Conservation (phyloP, 2,113 vertebrate genomes). For the Arizona elegans region DNA sequence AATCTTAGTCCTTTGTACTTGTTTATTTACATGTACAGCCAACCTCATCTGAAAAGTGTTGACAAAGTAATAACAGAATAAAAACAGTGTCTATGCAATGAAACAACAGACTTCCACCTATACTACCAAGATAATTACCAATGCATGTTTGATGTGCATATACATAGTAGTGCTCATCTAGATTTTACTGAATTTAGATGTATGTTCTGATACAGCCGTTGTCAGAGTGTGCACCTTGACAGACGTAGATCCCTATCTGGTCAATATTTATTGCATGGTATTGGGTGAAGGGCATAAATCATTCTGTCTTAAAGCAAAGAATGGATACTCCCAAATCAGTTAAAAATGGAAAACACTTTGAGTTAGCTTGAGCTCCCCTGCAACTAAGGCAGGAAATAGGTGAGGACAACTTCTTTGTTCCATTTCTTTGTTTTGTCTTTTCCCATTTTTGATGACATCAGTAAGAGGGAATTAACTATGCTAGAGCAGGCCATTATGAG, state of each 20-base stretch:
- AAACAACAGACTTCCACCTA: background rate
- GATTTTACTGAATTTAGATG: background rate
- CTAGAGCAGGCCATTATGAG: background rate
- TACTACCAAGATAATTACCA: background rate
- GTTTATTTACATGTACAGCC: background rate
- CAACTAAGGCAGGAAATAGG: background rate
- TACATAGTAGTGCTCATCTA: background rate
- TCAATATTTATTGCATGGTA: background rate
- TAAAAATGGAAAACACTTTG: background rate
- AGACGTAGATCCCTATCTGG: background rate
- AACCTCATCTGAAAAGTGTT: background rate
- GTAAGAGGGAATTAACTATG: background rate
- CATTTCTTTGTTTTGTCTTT: background rate
- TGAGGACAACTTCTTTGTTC: background rate
- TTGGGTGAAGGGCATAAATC: background rate
- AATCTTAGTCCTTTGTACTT: conserved; percentile 1
- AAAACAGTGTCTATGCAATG: background rate
- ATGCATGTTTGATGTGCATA: background rate
- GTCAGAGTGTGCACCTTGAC: too few species aligned
- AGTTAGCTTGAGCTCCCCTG: background rate
- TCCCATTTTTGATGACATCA: background rate
- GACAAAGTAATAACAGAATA: background rate
- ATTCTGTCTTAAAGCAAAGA: background rate
- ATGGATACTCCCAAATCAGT: background rate
- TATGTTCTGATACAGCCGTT: background rate